These are phyloP conservation scores for Cephalopterus ornatus DNA, from an alignment of 2,113 vertebrate genomes.

Conservation along the genomic window DNA sequence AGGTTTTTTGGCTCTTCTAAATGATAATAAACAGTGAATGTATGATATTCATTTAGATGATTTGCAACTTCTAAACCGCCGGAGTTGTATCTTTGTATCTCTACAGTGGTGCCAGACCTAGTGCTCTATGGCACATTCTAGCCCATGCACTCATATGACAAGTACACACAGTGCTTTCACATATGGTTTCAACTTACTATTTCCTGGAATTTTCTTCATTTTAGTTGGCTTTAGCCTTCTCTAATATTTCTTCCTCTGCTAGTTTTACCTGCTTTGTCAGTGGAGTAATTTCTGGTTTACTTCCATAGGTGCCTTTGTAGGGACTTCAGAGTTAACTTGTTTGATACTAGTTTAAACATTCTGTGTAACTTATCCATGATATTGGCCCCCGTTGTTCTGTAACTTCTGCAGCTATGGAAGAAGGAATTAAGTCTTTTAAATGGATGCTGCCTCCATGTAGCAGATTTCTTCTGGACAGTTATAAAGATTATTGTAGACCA, in stretches of 20 bases:
- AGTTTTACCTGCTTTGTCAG: not conserved
- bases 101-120: no score
- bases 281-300: not conserved
- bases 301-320: not conserved
- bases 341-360: not conserved
- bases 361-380: not conserved
- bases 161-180: not conserved
- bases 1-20: not conserved
- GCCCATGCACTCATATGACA: accelerated
- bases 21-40: not conserved
- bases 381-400: not conserved
- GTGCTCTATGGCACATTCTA: not conserved
- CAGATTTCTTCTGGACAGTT: not conserved
- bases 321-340: not conserved
- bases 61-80: not conserved
- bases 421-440: not conserved
- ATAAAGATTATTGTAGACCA: not conserved
- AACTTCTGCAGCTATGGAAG: not conserved
- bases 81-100: not conserved
- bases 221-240: not conserved
- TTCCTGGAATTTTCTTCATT: not conserved
- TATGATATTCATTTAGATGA: not conserved
- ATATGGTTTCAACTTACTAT: not conserved
- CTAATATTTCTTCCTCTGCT: not conserved
- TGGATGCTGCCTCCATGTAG: not conserved